phyloP scores from a whole-genome alignment of 2,888 invertebrate species.

The Nemapogon koenigi region DNA sequence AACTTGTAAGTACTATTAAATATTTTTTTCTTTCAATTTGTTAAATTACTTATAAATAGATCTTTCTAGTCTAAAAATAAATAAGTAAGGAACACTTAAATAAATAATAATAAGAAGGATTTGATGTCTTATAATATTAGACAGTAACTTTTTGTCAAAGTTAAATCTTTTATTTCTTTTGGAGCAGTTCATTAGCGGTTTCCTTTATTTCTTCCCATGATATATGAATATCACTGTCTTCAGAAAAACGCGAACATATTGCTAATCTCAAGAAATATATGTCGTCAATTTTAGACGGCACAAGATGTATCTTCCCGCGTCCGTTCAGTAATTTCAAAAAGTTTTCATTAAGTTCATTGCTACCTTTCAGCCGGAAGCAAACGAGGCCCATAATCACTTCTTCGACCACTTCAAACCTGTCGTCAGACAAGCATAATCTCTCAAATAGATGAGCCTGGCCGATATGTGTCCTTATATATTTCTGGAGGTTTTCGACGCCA shows the following conservation, averaged over 20 bases:
- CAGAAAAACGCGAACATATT: conserved; percentile 85
- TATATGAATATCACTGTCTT: conserved; percentile 79
- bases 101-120: too few relatives aligned
- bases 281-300: conserved; percentile 87
- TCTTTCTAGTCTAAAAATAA: too few relatives aligned
- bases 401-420: conserved; percentile 86
- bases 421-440: conserved; percentile 73
- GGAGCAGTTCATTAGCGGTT: conserved; percentile 73
- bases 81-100: too few relatives aligned
- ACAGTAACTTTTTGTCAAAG: too few relatives aligned
- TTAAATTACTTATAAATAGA: too few relatives aligned
- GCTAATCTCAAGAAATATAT: conserved; percentile 88
- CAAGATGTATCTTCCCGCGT: conserved; percentile 89
- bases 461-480: conserved; percentile 85
- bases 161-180: conserved; percentile 15
- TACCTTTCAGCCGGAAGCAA: conserved; percentile 91
- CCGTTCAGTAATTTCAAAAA: conserved; percentile 86
- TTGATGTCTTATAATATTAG: too few relatives aligned
- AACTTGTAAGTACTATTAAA: too few relatives aligned
- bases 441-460: conserved; percentile 89
- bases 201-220: conserved; percentile 88
- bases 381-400: conserved; percentile 95
- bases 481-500: conserved; percentile 87
- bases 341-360: conserved; percentile 82
- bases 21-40: too few relatives aligned